Base-by-base conservation (phyloP, 2,113 vertebrate species). In the Naja naja region DNA sequence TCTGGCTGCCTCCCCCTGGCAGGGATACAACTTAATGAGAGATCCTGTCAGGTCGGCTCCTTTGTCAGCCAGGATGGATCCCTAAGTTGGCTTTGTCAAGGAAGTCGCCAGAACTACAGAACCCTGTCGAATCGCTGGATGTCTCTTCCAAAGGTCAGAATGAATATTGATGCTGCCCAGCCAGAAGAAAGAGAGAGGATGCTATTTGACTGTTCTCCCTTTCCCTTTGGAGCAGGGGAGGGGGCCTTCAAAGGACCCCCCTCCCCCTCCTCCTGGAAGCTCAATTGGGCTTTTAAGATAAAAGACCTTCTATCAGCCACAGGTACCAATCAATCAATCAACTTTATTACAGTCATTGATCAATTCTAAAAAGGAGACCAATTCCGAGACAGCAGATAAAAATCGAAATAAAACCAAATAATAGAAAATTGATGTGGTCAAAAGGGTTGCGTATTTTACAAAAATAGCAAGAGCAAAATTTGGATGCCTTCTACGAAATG, bases 1-100 rank as follows among this genome's bases (percentile, higher is more conserved):
- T 12, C 87, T 52, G 90, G 0, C 0, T 3, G 92, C 45, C 0
- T 0, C 6, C 93, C 90, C 5, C 56, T 3, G 91, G 88, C 64
- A 90, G 93, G 89, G n/a, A 11, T 0, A 0, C 8, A 0, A 0
- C 58, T 43, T 25, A 0, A 90, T 64, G 4, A 90, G 91, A 20
- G 43, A 87, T 11, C 39, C 55, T 60, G 0, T 69, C 93, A 94
- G 87, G 22, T 94, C 74, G 93, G 93, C 91, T 86, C 0, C 1
- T 34, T n/a, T 69, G 3, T 89, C 92, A 3, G 45, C 91, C 0
- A 3, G 1, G 88, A 92, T 27, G 0, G 23, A 18, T 0, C 69
- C 92, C 8, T 47, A n/a, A 20, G 47, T 5, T 69, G 0, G 0
- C 12, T 1, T 30, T 3, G 5, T 55, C 34, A 4, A 0, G 0